These are phyloP conservation scores for Drosophila prolongata DNA, from an alignment of 2,888 invertebrate species.

Conservation along the genomic window DNA sequence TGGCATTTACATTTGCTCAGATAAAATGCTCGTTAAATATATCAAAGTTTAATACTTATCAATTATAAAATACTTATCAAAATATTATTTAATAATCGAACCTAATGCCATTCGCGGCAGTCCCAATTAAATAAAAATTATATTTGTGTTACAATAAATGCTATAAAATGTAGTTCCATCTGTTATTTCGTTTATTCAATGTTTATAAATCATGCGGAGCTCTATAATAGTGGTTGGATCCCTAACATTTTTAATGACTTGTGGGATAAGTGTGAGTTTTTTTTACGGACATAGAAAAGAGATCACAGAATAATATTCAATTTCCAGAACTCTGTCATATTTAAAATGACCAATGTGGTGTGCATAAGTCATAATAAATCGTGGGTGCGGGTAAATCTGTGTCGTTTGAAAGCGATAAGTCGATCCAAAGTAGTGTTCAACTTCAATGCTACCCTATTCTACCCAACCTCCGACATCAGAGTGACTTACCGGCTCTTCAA, in stretches of 20 bases:
- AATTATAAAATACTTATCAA: too few species aligned
- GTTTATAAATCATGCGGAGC: background rate
- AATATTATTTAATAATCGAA: too few species aligned
- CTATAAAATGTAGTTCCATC: too few species aligned
- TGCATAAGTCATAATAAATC: conserved; percentile 47
- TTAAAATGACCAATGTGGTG: conserved; percentile 45
- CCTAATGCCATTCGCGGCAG: too few species aligned
- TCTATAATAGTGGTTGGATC: background rate
- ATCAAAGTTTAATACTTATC: too few species aligned
- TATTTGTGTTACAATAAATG: background rate
- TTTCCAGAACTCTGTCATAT: conserved; percentile 28
- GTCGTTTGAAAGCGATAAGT: conserved; percentile 47
- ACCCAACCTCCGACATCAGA: conserved; percentile 22
- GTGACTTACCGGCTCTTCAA: conserved; percentile 13
- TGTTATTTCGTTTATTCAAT: too few species aligned
- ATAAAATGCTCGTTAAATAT: too few species aligned
- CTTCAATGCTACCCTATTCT: conserved; percentile 20
- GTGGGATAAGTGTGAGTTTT: conserved; percentile 4
- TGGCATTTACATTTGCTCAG: too few species aligned
- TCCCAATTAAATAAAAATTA: background rate
- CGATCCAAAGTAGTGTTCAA: conserved; percentile 37
- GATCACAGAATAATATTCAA: too few species aligned
- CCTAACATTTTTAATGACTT: background rate
- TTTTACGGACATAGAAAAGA: too few species aligned
- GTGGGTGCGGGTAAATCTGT: conserved; percentile 39